Conservation (phyloP, 2,888 invertebrate genomes). For the Octodonta nipae region DNA sequence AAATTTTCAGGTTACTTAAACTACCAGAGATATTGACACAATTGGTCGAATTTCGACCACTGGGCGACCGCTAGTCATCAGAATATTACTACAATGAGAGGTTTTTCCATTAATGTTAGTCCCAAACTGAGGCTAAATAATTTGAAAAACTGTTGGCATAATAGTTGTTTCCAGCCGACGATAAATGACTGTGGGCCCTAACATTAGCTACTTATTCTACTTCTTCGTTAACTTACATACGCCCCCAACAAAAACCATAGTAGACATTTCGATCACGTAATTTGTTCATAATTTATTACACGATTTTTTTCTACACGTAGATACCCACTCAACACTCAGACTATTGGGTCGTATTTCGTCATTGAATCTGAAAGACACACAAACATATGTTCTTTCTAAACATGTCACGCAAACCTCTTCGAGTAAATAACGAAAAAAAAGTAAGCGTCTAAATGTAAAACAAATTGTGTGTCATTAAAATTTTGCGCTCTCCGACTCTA, state of each 20-base stretch:
- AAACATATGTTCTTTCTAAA: constrained; percentile 8
- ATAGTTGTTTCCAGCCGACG: no score
- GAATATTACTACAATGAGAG: no score
- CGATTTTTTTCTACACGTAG: constrained; percentile 3
- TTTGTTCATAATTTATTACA: constrained; percentile 23
- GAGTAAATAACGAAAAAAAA: constrained; percentile 12
- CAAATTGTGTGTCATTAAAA: constrained; percentile 36
- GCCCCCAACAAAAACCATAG: neutral
- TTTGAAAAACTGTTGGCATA: no score
- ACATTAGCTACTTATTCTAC: no score
- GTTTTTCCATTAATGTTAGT: no score
- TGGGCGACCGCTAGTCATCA: no score
- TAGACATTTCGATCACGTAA: constrained; percentile 10
- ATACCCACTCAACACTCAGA: constrained; percentile 2
- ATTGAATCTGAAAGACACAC: constrained; percentile 9
- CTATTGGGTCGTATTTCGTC: constrained; percentile 19
- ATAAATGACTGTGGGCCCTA: no score
- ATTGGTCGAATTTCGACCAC: no score
- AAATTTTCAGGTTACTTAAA: no score
- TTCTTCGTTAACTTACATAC: neutral
- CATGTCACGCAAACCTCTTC: constrained; percentile 21
- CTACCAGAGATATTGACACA: no score
- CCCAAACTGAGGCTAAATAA: no score
- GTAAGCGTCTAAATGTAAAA: constrained; percentile 28
- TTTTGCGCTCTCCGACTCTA: constrained; percentile 34